phyloP scores from a whole-genome alignment of 64 coral and sea anemone species.

The Porites lutea region DNA sequence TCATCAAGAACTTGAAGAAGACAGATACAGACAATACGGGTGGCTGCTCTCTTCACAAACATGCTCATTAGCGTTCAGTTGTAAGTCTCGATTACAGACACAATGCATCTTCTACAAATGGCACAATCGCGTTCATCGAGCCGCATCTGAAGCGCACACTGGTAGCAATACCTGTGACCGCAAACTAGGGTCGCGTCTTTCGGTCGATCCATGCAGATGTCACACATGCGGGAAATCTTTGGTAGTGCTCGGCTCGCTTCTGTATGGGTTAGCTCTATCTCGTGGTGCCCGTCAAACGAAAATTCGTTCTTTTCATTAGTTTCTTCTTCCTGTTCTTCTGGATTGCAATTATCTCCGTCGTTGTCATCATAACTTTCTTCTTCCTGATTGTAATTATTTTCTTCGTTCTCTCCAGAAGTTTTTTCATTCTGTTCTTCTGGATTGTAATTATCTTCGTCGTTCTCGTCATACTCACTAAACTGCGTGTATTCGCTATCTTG shows the following conservation, averaged over 20 bases:
- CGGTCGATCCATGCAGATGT: slow-evolving; percentile 75
- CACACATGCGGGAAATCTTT: slow-evolving; percentile 23
- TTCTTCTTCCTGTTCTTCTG: background rate
- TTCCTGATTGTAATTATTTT: background rate
- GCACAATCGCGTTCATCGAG: slow-evolving; percentile 63
- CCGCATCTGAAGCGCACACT: slow-evolving; percentile 72
- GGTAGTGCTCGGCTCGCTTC: background rate
- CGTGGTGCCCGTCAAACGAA: background rate
- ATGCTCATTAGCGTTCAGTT: too few relatives aligned
- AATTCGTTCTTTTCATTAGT: background rate
- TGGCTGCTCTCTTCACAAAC: too few relatives aligned
- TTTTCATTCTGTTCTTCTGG: background rate
- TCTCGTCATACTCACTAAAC: too few relatives aligned
- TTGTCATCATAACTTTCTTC: background rate
- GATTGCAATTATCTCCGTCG: background rate
- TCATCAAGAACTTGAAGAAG: too few relatives aligned
- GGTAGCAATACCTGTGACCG: slow-evolving; percentile 69
- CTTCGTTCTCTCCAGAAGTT: background rate
- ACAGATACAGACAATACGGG: too few relatives aligned
- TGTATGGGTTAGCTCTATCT: background rate
- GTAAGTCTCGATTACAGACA: slow-evolving; percentile 74
- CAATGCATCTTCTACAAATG: slow-evolving; percentile 65
- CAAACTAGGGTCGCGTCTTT: slow-evolving; percentile 76
- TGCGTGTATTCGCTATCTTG: slow-evolving; percentile 11
- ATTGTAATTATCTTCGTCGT: background rate